Percentiles rank a stretch among this genome's conserved stretches.
These are phyloP conservation scores for Sarcophaga peregrina DNA, from an alignment of 1,140 invertebrate species.

Conservation along the genomic window DNA sequence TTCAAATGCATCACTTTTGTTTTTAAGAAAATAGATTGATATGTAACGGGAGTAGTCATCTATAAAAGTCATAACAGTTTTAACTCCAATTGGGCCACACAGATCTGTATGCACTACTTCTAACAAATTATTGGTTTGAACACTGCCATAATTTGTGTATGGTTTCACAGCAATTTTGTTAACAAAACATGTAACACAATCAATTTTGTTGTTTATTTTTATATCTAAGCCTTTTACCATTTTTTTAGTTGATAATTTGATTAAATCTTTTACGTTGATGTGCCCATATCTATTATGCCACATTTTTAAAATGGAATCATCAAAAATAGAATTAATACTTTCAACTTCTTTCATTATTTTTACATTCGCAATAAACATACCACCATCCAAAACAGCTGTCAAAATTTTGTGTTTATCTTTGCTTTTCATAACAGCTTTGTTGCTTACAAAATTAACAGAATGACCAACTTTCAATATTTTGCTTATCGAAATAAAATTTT, in stretches of 20 bases:
- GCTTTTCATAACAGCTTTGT: constrained; percentile 32
- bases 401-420: constrained; percentile 5
- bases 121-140: constrained; percentile 1
- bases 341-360: not conserved
- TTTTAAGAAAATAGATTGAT: constrained; percentile 22
- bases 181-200: constrained; percentile 29
- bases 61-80: constrained; percentile 54
- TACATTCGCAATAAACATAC: constrained; percentile 34
- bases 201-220: not conserved
- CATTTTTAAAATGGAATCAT: constrained; percentile 3
- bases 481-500: constrained; percentile 43
- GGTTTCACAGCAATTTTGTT: constrained; percentile 37
- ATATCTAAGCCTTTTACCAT: constrained; percentile 27
- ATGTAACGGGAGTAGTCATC: constrained; percentile 49
- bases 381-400: constrained; percentile 6
- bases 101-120: constrained; percentile 53
- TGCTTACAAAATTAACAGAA: constrained; percentile 32
- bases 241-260: constrained; percentile 19
- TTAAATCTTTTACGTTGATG: constrained; percentile 25
- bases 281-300: constrained; percentile 29
- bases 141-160: constrained; percentile 9
- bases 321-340: not conserved
- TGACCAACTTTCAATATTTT: constrained; percentile 30
- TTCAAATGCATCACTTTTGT: constrained; percentile 44
- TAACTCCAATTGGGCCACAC: constrained; percentile 57